These are phyloP conservation scores for Caenorhabditis panamensis DNA, from an alignment of 2,888 invertebrate species.

Conservation along the genomic window DNA sequence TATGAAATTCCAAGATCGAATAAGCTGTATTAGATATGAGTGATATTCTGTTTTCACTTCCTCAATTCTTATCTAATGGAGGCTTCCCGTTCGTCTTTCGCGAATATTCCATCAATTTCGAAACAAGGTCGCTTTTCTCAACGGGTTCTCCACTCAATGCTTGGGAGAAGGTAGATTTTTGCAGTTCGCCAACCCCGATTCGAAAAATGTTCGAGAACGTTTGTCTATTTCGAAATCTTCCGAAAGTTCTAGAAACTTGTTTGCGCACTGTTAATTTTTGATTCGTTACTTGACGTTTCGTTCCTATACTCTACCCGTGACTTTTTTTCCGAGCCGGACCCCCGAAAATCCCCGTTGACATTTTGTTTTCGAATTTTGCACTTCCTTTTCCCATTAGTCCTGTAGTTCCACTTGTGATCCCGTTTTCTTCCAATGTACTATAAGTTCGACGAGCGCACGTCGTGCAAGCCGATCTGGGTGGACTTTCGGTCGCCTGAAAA, in stretches of 20 bases:
- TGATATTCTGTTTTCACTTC: not conserved
- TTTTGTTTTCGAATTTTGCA: not conserved
- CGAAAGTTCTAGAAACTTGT: not conserved
- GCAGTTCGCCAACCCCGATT: not conserved
- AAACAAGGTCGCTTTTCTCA: not conserved
- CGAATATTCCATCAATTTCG: not conserved
- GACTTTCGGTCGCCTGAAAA: conserved; percentile 41
- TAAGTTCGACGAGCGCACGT: conserved; percentile 38
- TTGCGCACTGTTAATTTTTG: conserved; percentile 5
- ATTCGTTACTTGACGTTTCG: not conserved
- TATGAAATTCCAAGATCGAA: conserved; percentile 31
- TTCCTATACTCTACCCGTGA: not conserved
- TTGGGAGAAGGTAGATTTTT: not conserved
- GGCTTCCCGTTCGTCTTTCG: not conserved
- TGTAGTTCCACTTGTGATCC: conserved; percentile 14
- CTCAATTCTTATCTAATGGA: not conserved
- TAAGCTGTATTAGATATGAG: conserved; percentile 20
- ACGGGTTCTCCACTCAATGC: no score
- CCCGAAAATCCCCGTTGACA: not conserved
- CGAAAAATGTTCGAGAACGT: not conserved
- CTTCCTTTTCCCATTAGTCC: not conserved
- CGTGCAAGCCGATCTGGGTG: conserved; percentile 47
- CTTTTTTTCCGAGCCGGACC: not conserved
- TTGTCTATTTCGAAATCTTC: conserved; percentile 15
- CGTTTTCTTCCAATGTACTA: conserved; percentile 39